Base-by-base conservation (phyloP, 2,888 invertebrate genomes). In the Cantharis rufa region DNA sequence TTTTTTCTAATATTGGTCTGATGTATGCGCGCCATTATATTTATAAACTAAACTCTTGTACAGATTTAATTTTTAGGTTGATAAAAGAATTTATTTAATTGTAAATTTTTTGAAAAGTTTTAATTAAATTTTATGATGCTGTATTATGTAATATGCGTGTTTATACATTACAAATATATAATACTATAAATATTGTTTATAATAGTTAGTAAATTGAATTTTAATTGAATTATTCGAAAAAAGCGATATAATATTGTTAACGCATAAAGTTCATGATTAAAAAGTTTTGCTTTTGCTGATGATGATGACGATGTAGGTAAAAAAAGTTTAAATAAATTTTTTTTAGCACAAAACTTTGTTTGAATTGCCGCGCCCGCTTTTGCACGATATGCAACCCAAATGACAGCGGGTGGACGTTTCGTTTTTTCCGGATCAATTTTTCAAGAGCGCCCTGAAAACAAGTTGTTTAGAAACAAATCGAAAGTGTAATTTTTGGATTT, bases 401-500 rank as follows among this genome's bases (percentile, higher is more conserved):
- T 18, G 64, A 9, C 13, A 24, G 11, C 7, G 18, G 18, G 18
- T 69, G 10, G 11, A 32, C 15, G 13, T 70, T n/a, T 61, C 32
- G 24, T 10, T 16, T 28, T 70, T 15, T 48, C 9, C n/a, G n/a
- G 48, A 1, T 7, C 4, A 48, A 48, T 70, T 21, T 70, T 48
- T 63, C 16, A 32, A 63, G 78, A n/a, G 16, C 16, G 72, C 72
- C n/a, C 28, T 69, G 72, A 13, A 78, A 78, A 78, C 78, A 78
- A 74, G 28, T 62, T 76, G 71, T 78, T 74, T 71, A 78, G 63
- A 76, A 78, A 78, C 74, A 78, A 78, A 78, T 78, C 72, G 76
- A 73, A 78, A 78, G 76, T 78, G 68, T 73, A 74, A 63, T 27
- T 74, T 76, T 71, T 62, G 18, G 62, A 75, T 62, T 28, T 61